Percentiles rank a stretch among this genome's conserved stretches.
Conservation (phyloP, 2,888 invertebrate species). For the Hydroisotoma schaefferi region DNA sequence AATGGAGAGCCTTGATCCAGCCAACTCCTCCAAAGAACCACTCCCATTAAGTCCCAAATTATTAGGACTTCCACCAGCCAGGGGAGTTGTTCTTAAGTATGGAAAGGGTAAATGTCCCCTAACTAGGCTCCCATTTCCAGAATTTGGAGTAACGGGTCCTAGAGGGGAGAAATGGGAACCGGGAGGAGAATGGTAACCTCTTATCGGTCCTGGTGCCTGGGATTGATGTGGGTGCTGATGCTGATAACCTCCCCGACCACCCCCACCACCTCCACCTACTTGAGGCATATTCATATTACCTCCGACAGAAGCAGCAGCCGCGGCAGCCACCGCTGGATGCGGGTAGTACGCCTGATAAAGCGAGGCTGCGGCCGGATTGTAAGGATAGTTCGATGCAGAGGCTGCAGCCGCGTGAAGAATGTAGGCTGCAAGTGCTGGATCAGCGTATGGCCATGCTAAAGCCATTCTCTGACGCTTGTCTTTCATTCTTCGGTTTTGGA, state of each 20-base stretch:
- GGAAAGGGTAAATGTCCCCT: slow-evolving; percentile 38
- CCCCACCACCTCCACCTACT: slow-evolving; percentile 49
- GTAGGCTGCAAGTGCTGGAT: slow-evolving; percentile 89
- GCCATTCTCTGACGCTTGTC: slow-evolving; percentile 94
- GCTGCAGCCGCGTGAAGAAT: slow-evolving; percentile 80
- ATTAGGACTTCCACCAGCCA: slow-evolving; percentile 33
- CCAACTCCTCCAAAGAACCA: slow-evolving; percentile 15
- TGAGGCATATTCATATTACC: slow-evolving; percentile 34
- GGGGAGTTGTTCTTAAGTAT: slow-evolving; percentile 35
- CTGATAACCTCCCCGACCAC: slow-evolving; percentile 39
- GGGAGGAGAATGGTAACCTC: slow-evolving; percentile 48
- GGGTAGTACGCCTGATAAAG: slow-evolving; percentile 48
- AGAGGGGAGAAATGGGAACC: slow-evolving; percentile 35
- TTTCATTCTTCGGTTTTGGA: slow-evolving; percentile 94
- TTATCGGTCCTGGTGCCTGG: slow-evolving; percentile 49
- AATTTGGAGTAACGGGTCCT: slow-evolving; percentile 30
- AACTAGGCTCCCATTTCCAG: slow-evolving; percentile 22
- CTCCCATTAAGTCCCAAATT: slow-evolving; percentile 45
- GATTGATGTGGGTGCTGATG: slow-evolving; percentile 49
- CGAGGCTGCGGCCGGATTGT: slow-evolving; percentile 52
- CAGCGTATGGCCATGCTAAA: slow-evolving; percentile 92
- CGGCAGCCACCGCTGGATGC: slow-evolving; percentile 52
- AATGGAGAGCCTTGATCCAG: slow-evolving; percentile 34
- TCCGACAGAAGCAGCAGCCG: slow-evolving; percentile 55
- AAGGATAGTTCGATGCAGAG: slow-evolving; percentile 56